phyloP scores from a whole-genome alignment of 1,140 invertebrate genomes.

The Melipona quadrifasciata region DNA sequence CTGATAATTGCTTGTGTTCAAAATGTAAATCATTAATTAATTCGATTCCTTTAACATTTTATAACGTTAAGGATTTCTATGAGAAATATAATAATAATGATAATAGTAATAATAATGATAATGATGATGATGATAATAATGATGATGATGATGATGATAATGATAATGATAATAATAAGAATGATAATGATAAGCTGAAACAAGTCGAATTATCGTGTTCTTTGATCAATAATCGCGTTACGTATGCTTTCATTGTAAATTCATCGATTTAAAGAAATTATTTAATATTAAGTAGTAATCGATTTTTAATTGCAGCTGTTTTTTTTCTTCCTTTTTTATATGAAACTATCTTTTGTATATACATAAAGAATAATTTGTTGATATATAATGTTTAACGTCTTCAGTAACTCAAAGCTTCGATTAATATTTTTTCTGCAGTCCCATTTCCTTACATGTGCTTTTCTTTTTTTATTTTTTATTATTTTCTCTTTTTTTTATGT shows the following conservation, averaged over 20 bases:
- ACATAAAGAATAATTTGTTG: conserved; percentile 43
- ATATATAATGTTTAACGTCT: not conserved
- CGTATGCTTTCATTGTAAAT: not conserved
- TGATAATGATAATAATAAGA: not conserved
- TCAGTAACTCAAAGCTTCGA: not conserved
- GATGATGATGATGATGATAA: too few species aligned
- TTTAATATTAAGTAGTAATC: conserved; percentile 29
- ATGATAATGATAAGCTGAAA: not conserved
- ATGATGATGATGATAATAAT: too few species aligned
- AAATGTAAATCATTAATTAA: not conserved
- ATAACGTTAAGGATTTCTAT: not conserved
- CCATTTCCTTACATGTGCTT: conserved; percentile 1
- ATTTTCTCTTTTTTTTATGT: not conserved
- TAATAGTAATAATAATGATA: not conserved
- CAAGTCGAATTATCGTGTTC: conserved; percentile 14
- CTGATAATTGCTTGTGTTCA: conserved; percentile 1
- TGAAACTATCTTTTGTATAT: conserved; percentile 25
- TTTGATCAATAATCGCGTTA: not conserved
- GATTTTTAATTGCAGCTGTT: conserved; percentile 23
- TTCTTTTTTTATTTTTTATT: not conserved
- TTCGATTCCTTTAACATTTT: conserved; percentile 17
- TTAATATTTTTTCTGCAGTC: not conserved
- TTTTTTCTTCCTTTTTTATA: not conserved
- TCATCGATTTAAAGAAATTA: conserved; percentile 20
- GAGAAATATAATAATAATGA: not conserved